These are phyloP conservation scores for Lepidurus couesii DNA, from an alignment of 1,140 invertebrate species.

Conservation along the genomic window DNA sequence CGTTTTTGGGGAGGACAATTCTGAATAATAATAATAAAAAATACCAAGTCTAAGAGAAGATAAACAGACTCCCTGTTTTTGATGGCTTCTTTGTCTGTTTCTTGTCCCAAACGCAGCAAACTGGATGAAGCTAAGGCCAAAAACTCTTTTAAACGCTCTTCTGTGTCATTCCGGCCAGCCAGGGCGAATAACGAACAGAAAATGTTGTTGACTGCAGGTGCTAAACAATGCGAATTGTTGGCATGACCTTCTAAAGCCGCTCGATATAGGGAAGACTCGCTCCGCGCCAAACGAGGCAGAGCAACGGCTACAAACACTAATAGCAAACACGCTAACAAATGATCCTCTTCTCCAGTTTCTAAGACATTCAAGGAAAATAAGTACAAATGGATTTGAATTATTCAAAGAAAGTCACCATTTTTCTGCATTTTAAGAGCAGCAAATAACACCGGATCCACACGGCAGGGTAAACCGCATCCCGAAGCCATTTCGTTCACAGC, in stretches of 20 bases:
- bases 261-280: conserved; percentile 79
- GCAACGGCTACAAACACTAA: conserved; percentile 99
- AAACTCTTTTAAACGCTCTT: conserved; percentile 97
- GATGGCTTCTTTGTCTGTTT: conserved; percentile 89
- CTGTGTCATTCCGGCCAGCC: conserved; percentile 89
- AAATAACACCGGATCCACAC: conserved; percentile 90
- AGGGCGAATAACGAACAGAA: conserved; percentile 95
- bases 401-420: conserved; percentile 48
- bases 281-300: conserved; percentile 89
- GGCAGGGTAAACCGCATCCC: conserved; percentile 83
- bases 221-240: conserved; percentile 98
- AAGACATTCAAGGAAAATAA: conserved; percentile 3
- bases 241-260: conserved; percentile 89
- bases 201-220: conserved; percentile 91
- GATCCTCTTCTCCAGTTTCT: conserved; percentile 82
- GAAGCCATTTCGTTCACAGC: conserved; percentile 95
- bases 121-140: conserved; percentile 93
- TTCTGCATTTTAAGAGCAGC: conserved; percentile 81
- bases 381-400: conserved; percentile 19
- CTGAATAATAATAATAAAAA: conserved; percentile 1
- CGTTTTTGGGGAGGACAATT: background rate
- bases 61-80: conserved; percentile 94
- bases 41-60: conserved; percentile 75
- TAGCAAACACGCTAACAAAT: conserved; percentile 85
- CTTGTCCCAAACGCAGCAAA: conserved; percentile 84